phyloP scores from a whole-genome alignment of 1,140 invertebrate genomes.

The Ganaspis sp. region DNA sequence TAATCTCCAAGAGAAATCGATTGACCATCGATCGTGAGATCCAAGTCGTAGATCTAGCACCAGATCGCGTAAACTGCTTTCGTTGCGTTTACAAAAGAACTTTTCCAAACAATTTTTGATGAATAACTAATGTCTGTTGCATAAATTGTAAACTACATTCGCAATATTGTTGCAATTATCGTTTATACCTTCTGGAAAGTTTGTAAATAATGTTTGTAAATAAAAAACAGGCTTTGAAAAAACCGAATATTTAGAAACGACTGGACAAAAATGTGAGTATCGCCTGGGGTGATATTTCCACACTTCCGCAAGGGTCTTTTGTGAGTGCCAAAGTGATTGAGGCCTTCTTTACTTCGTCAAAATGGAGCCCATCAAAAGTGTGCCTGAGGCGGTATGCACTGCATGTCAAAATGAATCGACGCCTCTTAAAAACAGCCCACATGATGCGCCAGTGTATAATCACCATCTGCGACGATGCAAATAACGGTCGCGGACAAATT shows the following conservation, averaged over 20 bases:
- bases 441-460: constrained; percentile 13
- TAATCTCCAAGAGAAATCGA: neutral
- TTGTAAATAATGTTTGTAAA: too few relatives aligned
- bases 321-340: constrained; percentile 23
- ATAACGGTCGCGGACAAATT: constrained; percentile 28
- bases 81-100: too few relatives aligned
- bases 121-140: too few relatives aligned
- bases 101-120: too few relatives aligned
- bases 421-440: neutral
- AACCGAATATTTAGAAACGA: neutral
- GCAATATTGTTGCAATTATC: too few relatives aligned
- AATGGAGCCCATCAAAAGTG: constrained; percentile 25
- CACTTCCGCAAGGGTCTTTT: constrained; percentile 19
- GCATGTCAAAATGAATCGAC: constrained; percentile 26
- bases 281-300: constrained; percentile 20
- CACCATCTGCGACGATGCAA: constrained; percentile 30
- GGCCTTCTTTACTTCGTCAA: constrained; percentile 18
- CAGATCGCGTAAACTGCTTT: neutral
- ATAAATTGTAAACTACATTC: too few relatives aligned
- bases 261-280: neutral
- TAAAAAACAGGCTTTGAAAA: too few relatives aligned
- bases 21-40: neutral
- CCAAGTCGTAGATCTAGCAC: neutral
- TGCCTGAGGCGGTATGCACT: neutral
- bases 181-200: too few relatives aligned